These are phyloP conservation scores for Chrysolina haemoptera DNA, from an alignment of 2,888 invertebrate species.

Conservation along the genomic window DNA sequence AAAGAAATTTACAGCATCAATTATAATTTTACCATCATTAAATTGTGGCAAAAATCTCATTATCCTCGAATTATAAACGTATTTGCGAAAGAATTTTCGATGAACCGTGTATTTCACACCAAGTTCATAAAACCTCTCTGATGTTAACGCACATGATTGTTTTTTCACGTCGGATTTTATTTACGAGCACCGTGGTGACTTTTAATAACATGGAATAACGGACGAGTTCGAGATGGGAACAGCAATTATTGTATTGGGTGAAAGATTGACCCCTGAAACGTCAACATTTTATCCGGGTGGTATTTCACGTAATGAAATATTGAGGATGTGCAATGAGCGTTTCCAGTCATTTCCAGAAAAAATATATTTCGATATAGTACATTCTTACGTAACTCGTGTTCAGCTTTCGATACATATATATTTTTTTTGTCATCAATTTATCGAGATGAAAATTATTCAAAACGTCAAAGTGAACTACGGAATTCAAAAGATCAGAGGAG, in stretches of 20 bases:
- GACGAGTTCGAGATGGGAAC: not conserved
- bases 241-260: conserved; percentile 9
- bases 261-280: not conserved
- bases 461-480: too few relatives aligned
- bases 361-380: too few relatives aligned
- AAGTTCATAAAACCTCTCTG: conserved; percentile 3
- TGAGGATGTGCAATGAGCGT: too few relatives aligned
- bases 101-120: conserved; percentile 22
- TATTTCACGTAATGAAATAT: not conserved
- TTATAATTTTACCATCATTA: conserved; percentile 8
- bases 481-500: too few relatives aligned
- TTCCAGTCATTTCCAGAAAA: too few relatives aligned
- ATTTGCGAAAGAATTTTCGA: conserved; percentile 18
- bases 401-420: too few relatives aligned
- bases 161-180: conserved; percentile 20
- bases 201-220: conserved; percentile 11
- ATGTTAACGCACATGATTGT: conserved; percentile 21
- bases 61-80: conserved; percentile 19
- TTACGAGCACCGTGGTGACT: conserved; percentile 18
- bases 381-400: too few relatives aligned
- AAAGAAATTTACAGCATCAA: not conserved
- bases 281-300: not conserved
- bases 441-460: too few relatives aligned
- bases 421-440: too few relatives aligned
- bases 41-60: conserved; percentile 20